These are phyloP conservation scores for Luperina nickerlii DNA, from an alignment of 2,888 invertebrate species.

Conservation along the genomic window DNA sequence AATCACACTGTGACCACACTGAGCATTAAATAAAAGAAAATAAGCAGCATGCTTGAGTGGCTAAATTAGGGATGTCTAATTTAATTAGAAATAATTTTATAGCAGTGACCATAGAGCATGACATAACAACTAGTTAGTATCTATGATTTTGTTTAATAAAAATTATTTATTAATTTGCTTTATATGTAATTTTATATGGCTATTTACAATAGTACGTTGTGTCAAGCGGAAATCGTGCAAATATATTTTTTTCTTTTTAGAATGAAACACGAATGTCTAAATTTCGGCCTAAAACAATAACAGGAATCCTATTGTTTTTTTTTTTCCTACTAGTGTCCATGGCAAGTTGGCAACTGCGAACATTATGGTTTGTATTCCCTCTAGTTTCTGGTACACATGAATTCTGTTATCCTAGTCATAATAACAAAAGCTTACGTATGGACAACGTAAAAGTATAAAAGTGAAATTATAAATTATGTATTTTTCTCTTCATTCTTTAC, in stretches of 20 bases:
- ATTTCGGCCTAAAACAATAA: conserved; percentile 32
- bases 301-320: conserved; percentile 33
- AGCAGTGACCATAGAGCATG: conserved; percentile 29
- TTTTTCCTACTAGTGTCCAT: conserved; percentile 13
- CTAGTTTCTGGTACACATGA: conserved; percentile 10
- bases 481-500: conserved; percentile 4
- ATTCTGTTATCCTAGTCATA: conserved; percentile 15
- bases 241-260: conserved; percentile 20
- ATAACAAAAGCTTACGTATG: conserved; percentile 12
- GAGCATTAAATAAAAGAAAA: conserved; percentile 13
- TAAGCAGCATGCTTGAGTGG: conserved; percentile 33
- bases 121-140: conserved; percentile 12
- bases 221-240: conserved; percentile 34
- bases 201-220: conserved; percentile 26
- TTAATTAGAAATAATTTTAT: conserved; percentile 28
- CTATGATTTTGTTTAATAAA: conserved; percentile 8
- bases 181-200: conserved; percentile 17
- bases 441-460: conserved; percentile 23
- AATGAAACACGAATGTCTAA: conserved; percentile 9
- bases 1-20: conserved; percentile 11
- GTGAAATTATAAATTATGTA: background rate
- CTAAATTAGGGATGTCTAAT: conserved; percentile 28
- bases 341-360: conserved; percentile 28
- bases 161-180: conserved; percentile 17
- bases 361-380: conserved; percentile 27